A percentile compares a stretch with the other conserved stretches of the same genome.
Evolutionary conservation across 2,113 vertebrate genomes (phyloP).

Genomic region (Chloropsis hardwickii): DNA sequence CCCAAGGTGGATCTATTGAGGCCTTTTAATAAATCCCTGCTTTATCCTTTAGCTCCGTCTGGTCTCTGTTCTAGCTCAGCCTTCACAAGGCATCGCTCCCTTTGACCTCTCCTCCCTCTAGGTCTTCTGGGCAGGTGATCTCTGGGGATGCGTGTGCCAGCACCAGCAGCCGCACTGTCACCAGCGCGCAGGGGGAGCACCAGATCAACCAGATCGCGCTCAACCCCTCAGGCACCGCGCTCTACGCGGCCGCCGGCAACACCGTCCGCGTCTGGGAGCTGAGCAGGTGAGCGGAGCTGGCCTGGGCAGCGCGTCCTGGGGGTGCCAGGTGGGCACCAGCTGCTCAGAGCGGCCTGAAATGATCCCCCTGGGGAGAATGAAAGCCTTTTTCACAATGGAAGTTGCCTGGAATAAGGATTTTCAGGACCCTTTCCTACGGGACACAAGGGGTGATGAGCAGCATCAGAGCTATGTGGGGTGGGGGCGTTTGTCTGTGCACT

Average conservation of each 20-base stretch:
- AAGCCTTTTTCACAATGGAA: neutral
- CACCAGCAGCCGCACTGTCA: conserved; percentile 83
- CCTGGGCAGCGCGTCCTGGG: accelerated
- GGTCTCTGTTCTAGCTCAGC: neutral
- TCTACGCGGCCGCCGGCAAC: conserved; percentile 90
- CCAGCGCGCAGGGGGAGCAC: conserved; percentile 87
- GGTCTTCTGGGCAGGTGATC: conserved; percentile 92
- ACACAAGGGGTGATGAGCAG: neutral
- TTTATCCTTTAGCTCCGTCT: neutral
- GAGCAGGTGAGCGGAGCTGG: conserved; percentile 77
- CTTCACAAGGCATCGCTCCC: neutral
- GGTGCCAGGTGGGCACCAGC: too few species aligned
- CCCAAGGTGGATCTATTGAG: neutral
- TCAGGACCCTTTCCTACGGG: neutral
- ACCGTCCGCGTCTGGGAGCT: conserved; percentile 93
- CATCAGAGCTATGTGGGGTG: accelerated
- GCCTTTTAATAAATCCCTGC: neutral
- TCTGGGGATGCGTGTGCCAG: conserved; percentile 88
- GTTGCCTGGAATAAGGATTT: neutral
- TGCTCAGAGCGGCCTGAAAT: neutral
- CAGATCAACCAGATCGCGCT: conserved; percentile 97
- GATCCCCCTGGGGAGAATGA: accelerated
- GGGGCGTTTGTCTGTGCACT: neutral
- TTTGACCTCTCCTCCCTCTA: neutral
- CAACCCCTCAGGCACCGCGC: conserved; percentile 84